These are phyloP conservation scores for Microchirus variegatus DNA, from an alignment of 2,797 vertebrate species.

Conservation along the genomic window DNA sequence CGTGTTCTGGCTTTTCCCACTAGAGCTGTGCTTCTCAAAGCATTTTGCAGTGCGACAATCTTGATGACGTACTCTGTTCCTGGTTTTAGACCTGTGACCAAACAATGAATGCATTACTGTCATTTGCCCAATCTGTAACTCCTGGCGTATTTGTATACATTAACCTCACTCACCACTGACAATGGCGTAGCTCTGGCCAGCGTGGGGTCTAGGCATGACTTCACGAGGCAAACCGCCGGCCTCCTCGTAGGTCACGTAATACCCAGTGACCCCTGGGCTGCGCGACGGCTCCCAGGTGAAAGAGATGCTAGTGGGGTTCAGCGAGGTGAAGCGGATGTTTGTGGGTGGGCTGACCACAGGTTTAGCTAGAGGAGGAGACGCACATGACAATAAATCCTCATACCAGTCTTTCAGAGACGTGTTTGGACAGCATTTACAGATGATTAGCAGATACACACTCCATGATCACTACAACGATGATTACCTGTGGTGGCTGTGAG, in stretches of 20 bases:
- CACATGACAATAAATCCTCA: not conserved
- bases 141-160: not conserved
- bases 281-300: constrained; percentile 89
- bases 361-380: constrained; percentile 66
- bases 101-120: constrained; percentile 11
- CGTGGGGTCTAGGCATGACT: constrained; percentile 84
- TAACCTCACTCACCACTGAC: constrained; percentile 81
- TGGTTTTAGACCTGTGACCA: constrained; percentile 87
- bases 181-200: constrained; percentile 82
- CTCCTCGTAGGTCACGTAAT: constrained; percentile 91
- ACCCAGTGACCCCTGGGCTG: constrained; percentile 88
- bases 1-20: constrained; percentile 93
- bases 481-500: constrained; percentile 91
- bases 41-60: constrained; percentile 90
- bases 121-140: not conserved
- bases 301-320: constrained; percentile 88
- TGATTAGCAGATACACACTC: not conserved
- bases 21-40: constrained; percentile 89
- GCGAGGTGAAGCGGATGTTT: constrained; percentile 90
- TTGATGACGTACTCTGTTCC: constrained; percentile 91
- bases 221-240: constrained; percentile 84
- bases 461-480: too few relatives aligned
- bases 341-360: constrained; percentile 89
- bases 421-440: not conserved
- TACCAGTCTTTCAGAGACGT: not conserved